Base-by-base conservation (phyloP, 2,888 invertebrate species). In the Hydraecia micacea region DNA sequence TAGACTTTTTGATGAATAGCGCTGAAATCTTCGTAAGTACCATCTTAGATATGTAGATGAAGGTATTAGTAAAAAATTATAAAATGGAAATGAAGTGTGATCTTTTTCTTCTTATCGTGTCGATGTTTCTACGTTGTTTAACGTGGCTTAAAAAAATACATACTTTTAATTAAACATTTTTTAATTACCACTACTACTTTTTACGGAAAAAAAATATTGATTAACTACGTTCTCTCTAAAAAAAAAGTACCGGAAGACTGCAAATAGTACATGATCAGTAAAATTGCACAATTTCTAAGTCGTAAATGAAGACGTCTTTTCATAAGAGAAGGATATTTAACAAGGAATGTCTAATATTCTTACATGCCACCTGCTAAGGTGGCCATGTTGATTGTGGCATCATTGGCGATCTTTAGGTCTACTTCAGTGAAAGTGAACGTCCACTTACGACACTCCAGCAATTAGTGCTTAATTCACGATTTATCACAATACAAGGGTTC, bases 291-390 rank as follows among this genome's bases (percentile, higher is more conserved):
- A 46, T 36, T 28, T 25, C 21, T 7, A 52, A 7, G 49, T 52
- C 49, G 15, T 46, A 46, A 66, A 58, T 67, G n/a, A 65, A 66
- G 52, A 39, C 11, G 11, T 28, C 18, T 77, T 13, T 60, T n/a
- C 13, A 13, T 36, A 18, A 42, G 7, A 32, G 65, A 3, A 32
- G 9, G 63, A n/a, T 63, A 7, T 55, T 62, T n/a, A 42, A 39
- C 9, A 60, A 80, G 42, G 42, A 36, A 65, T 62, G 32, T 60
- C 25, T 73, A 36, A 25, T 36, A 67, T 79, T 52, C 25, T 32
- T 62, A 32, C 49, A 52, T 52, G 49, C 49, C 21, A 52, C 49
- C 49, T 52, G 18, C 49, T 21, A 7, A 21, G 4, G 7, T 11
- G 13, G 28, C 13, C 46, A 18, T 9, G 28, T 28, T 42, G 18